Evolutionary conservation across 2,113 vertebrate genomes (phyloP), one percentile per base, ranked within the genome.

Genomic region (Prolemur simus): DNA sequence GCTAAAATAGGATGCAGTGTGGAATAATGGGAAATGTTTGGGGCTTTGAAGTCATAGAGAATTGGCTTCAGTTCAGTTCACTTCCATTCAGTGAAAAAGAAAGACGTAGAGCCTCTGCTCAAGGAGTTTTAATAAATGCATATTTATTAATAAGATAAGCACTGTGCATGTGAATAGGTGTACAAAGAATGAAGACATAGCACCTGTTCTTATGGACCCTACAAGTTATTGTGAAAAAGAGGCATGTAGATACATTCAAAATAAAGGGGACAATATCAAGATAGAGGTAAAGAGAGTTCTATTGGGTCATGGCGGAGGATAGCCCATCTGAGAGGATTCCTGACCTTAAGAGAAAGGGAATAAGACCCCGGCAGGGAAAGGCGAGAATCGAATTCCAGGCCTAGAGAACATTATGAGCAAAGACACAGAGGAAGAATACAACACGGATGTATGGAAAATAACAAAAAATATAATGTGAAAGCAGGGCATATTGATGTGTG

Each of bases 31-130:
- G 49, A 78, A 92, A 71, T 29, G 58, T 47, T 85, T 92, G n/a
- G 34, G 34, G 21, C 66, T 96, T 88, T 96, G 86, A 92, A 87
- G 89, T 76, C 68, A 90, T 27, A 82, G 39, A 87, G 29, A 86
- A 96, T 74, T 96, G 97, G 91, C 68, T 91, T 92, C 89, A 89
- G 68, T 83, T 95, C 91, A 42, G 52, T 74, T 95, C 91, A 42
- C 52, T 74, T 89, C 37, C 52, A 80, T 58, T 81, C 74, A 89
- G 20, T 91, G 81, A 39, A 92, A 66, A 17, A 90, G 68, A 92
- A 42, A 71, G 34, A 89, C 8, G 0, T 4, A n/a, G 11, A 95
- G 27, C 17, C 25, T 78, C 32, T 54, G 56, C 34, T 37, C 29
- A 5, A 74, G 18, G 47, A 68, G 32, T 87, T 63, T 27, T 66